phyloP scores from a whole-genome alignment of 1,140 invertebrate genomes.

The Nephila pilipes region DNA sequence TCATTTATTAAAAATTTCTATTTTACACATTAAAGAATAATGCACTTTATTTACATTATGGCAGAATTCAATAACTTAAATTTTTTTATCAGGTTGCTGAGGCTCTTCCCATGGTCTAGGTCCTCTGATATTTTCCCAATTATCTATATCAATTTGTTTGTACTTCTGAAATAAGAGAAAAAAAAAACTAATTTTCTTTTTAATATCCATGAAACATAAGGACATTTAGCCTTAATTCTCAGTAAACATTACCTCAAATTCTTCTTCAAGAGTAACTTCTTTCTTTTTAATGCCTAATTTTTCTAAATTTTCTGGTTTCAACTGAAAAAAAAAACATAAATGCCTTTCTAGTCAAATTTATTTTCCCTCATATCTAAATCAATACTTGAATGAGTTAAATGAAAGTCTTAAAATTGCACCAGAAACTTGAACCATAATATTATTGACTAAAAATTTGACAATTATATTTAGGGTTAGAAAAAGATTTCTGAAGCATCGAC shows the following conservation, averaged over 20 bases:
- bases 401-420: too few species aligned
- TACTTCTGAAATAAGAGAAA: conserved; percentile 63
- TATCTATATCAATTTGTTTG: conserved; percentile 86
- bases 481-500: too few species aligned
- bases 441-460: too few species aligned
- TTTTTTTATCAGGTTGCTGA: background rate
- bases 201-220: too few species aligned
- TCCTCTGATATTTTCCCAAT: conserved; percentile 90
- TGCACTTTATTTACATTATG: background rate
- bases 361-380: too few species aligned
- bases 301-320: conserved; percentile 55
- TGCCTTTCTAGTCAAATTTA: background rate
- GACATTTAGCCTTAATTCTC: background rate
- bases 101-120: conserved; percentile 89
- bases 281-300: conserved; percentile 60
- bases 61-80: too few species aligned
- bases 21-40: background rate
- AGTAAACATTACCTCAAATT: conserved; percentile 56
- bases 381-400: too few species aligned
- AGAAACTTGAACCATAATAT: too few species aligned
- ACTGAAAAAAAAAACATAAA: conserved; percentile 14
- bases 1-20: too few species aligned
- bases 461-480: too few species aligned
- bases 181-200: too few species aligned
- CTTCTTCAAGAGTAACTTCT: conserved; percentile 68